Base-by-base conservation (phyloP, 2,113 vertebrate genomes). In the Pygoscelis adeliae region DNA sequence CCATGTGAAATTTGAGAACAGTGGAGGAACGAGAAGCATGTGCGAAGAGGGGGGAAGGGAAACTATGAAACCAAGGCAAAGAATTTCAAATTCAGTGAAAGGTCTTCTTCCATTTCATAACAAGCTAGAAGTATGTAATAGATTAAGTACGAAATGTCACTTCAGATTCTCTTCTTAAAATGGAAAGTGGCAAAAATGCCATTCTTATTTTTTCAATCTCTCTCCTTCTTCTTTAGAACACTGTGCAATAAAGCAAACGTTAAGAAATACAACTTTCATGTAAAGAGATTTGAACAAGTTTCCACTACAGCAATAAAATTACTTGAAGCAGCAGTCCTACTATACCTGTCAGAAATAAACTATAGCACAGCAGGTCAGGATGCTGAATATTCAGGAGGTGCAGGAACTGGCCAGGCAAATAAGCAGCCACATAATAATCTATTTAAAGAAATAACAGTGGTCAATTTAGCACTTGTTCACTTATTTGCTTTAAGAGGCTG, bases 331-430 rank as follows among this genome's bases (percentile, higher is more conserved):
- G 36, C 23, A 79, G 56, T 82, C 14, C 8, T 80, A 80, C 89
- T 56, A 13, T 98, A 99, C 99, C 99, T 97, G 98, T 98, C 91
- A 99, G 97, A 98, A 99, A 99, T 61, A 99, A 98, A 92, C 98
- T 99, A 89, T 99, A 98, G 95, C 99, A 99, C 88, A 98, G 97
- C 84, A 99, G 95, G 89, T 99, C 99, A 94, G 99, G 99, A 97
- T 99, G 99, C 40, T 98, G 98, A 97, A 98, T 98, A 97, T 99
- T 99, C 96, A 99, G 98, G 34, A 99, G 98, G 83, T 99, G 99
- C 83, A 99, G 98, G 93, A 99, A 99, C 95, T 97, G 97, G 32
- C 98, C 99, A 56, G 99, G 98, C 94, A 99, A 97, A 94, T 99
- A 99, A 95, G 98, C 99, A 96, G 99, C 98, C 77, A 99, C 97